phyloP scores from a whole-genome alignment of 1,140 invertebrate species.

The Drosophila setifemur region DNA sequence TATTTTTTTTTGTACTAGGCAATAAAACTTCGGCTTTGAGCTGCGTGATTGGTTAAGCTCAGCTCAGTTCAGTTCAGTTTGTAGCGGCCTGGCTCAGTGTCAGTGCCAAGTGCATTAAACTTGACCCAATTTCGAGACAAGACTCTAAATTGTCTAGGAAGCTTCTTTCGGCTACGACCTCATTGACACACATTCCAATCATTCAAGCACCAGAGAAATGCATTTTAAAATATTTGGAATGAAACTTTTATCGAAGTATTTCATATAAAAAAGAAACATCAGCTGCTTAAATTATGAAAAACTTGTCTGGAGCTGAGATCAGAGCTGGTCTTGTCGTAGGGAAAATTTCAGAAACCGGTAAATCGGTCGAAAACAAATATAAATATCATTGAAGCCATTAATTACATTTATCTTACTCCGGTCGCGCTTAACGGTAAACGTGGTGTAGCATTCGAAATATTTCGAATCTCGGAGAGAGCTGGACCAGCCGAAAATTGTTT shows the following conservation, averaged over 20 bases:
- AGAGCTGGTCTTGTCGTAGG: constrained; percentile 30
- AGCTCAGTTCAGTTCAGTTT: not conserved
- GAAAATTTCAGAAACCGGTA: constrained; percentile 72
- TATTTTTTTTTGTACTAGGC: not conserved
- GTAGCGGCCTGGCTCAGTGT: constrained; percentile 10
- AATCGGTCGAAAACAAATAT: constrained; percentile 51
- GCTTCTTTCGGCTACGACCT: constrained; percentile 22
- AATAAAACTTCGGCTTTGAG: constrained; percentile 13
- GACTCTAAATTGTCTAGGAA: constrained; percentile 37
- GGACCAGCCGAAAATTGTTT: not conserved
- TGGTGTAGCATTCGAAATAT: not conserved
- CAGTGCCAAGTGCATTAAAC: constrained; percentile 60
- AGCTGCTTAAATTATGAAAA: constrained; percentile 53
- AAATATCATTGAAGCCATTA: constrained; percentile 49
- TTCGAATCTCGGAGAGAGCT: not conserved
- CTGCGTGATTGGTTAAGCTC: not conserved
- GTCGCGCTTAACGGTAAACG: constrained; percentile 44
- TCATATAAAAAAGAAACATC: constrained; percentile 24
- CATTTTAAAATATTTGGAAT: constrained; percentile 41
- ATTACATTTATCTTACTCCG: constrained; percentile 53
- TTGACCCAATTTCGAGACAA: constrained; percentile 55
- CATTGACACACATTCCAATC: constrained; percentile 38
- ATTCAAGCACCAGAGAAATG: constrained; percentile 38
- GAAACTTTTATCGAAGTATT: constrained; percentile 33
- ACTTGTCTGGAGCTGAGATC: not conserved